Evolutionary conservation across 2,888 invertebrate genomes (phyloP).

Genomic region (Nycteola revayana): DNA sequence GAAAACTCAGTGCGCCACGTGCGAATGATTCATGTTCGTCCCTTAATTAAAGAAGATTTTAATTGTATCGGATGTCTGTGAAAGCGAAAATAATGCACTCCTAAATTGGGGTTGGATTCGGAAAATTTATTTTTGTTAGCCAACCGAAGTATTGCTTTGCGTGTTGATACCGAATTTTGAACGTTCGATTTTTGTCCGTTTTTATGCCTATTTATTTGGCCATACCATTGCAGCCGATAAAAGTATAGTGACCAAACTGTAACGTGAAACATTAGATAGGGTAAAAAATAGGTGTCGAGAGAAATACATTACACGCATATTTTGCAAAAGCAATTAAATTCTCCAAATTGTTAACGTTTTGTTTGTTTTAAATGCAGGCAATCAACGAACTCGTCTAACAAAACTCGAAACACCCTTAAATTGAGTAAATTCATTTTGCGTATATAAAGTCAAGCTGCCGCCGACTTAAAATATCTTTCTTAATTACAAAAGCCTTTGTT

Average conservation of each 20-base stretch:
- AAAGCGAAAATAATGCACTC: slow-evolving; percentile 82
- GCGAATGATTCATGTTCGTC: slow-evolving; percentile 80
- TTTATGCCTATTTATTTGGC: slow-evolving; percentile 14
- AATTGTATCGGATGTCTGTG: slow-evolving; percentile 82
- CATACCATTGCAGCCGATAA: slow-evolving; percentile 9
- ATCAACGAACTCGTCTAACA: slow-evolving; percentile 37
- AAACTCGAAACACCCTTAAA: slow-evolving; percentile 71
- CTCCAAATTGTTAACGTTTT: slow-evolving; percentile 11
- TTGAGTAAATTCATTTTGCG: slow-evolving; percentile 77
- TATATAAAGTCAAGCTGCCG: slow-evolving; percentile 78
- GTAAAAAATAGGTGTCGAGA: background rate
- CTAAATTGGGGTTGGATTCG: slow-evolving; percentile 77
- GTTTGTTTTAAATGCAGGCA: slow-evolving; percentile 5
- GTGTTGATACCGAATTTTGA: slow-evolving; percentile 55
- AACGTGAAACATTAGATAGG: slow-evolving; percentile 11
- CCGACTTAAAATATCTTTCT: slow-evolving; percentile 81
- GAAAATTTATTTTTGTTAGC: slow-evolving; percentile 72
- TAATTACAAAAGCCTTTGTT: slow-evolving; percentile 82
- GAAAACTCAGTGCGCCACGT: slow-evolving; percentile 82
- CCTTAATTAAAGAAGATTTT: slow-evolving; percentile 84
- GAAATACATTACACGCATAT: too few species aligned
- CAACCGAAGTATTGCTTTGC: slow-evolving; percentile 67
- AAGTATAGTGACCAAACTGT: too few species aligned
- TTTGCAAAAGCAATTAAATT: too few species aligned
- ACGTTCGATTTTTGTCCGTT: slow-evolving; percentile 33